Conservation (phyloP, 2,888 invertebrate species). For the Platyscelio sp. region DNA sequence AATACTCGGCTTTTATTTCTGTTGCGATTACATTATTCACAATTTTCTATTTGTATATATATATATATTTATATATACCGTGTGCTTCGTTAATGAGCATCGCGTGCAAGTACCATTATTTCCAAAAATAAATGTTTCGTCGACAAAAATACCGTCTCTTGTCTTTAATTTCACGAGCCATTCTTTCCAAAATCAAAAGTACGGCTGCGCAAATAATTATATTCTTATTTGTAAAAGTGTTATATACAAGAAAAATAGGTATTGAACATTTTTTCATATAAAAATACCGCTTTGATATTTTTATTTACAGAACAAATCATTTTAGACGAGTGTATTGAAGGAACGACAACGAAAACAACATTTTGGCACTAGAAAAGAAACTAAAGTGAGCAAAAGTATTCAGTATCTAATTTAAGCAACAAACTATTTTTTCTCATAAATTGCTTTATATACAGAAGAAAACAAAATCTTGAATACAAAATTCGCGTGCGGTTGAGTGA, state of each 20-base stretch:
- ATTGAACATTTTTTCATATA: slow-evolving; percentile 47
- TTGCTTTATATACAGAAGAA: slow-evolving; percentile 31
- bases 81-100: slow-evolving; percentile 64
- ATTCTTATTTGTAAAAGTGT: slow-evolving; percentile 39
- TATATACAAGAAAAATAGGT: slow-evolving; percentile 66
- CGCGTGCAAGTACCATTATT: slow-evolving; percentile 62
- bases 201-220: slow-evolving; percentile 57
- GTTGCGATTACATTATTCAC: slow-evolving; percentile 68
- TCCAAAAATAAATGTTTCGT: slow-evolving; percentile 63
- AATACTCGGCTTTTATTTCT: slow-evolving; percentile 57
- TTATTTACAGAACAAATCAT: slow-evolving; percentile 53
- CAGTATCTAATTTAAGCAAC: too few relatives aligned
- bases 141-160: slow-evolving; percentile 56
- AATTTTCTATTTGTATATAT: slow-evolving; percentile 56
- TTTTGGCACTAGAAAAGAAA: slow-evolving; percentile 62
- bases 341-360: neutral
- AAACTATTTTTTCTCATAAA: too few relatives aligned
- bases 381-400: too few relatives aligned
- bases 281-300: slow-evolving; percentile 65
- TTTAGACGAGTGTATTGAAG: neutral
- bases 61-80: slow-evolving; percentile 57
- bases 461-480: slow-evolving; percentile 32
- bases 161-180: slow-evolving; percentile 45
- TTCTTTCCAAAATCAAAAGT: slow-evolving; percentile 52
- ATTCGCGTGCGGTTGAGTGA: neutral